Base-by-base conservation (phyloP, 2,113 vertebrate species). In the Zosterops pallidus region DNA sequence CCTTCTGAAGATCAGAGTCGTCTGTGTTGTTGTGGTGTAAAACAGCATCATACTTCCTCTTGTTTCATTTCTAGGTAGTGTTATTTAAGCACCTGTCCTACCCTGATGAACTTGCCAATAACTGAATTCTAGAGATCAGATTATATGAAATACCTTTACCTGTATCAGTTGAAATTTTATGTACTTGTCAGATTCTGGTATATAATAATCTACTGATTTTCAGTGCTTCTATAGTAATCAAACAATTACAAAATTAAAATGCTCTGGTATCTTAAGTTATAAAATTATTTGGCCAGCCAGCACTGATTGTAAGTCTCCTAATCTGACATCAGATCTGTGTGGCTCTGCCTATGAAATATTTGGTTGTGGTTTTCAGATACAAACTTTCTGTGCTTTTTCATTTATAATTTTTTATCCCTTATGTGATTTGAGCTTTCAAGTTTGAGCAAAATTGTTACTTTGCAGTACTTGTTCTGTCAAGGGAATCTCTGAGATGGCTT, bases 311-410 rank as follows among this genome's bases (percentile, higher is more conserved):
- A 47, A 29, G 28, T 92, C 20, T 88, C 16, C 35, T 65, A 15
- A 42, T 69, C 31, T 83, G 42, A 6, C 35, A 49, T 26, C 0
- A 1, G 6, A 57, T 59, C 17, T 68, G 0, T 24, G 3, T 63
- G 14, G n/a, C 11, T 64, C 37, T 82, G 9, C 47, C 47, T 44
- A 0, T 8, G 10, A 85, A 33, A 3, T 0, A 71, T 71, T 92
- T 75, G 37, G 29, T 75, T 5, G 3, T 49, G 21, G 4, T 75
- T 94, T 91, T 89, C 12, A 29, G 21, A 41, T 7, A 44, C 25
- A 53, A 84, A 47, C 37, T 63, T 63, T 13, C 15, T 55, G 4
- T 21, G 8, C 3, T 69, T 55, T 68, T 55, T 37, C 4, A 9
- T 20, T 33, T 37, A 9, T 14, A 47, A 6, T 19, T 53, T 74